Conservation (phyloP, 2,888 invertebrate genomes). For the Brenthis hecate region DNA sequence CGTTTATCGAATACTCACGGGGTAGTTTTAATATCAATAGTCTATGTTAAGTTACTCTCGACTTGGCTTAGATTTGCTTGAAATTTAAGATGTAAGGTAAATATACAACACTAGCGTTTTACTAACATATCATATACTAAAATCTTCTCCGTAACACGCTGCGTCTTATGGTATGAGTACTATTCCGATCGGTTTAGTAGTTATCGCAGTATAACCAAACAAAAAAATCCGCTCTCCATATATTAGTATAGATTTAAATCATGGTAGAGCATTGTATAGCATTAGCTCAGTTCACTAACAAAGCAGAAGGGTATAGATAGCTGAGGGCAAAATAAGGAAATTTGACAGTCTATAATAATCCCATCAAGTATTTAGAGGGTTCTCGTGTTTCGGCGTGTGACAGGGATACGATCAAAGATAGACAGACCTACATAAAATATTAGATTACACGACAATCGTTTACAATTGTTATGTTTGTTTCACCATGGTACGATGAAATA, state of each 20-base stretch:
- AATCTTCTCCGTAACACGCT: too few relatives aligned
- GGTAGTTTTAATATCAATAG: too few relatives aligned
- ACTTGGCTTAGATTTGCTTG: background rate
- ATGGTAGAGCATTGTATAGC: background rate
- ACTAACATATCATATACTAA: too few relatives aligned
- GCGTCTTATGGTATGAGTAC: too few relatives aligned
- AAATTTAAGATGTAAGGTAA: background rate
- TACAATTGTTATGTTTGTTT: background rate
- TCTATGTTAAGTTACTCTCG: too few relatives aligned
- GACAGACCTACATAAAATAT: slow-evolving; percentile 7
- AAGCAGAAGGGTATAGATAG: slow-evolving; percentile 11
- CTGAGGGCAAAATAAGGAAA: slow-evolving; percentile 10
- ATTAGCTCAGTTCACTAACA: slow-evolving; percentile 1
- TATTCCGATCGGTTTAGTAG: too few relatives aligned
- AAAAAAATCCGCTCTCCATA: too few relatives aligned
- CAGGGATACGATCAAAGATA: slow-evolving; percentile 14
- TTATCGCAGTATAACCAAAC: too few relatives aligned
- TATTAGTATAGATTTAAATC: background rate
- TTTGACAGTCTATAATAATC: slow-evolving; percentile 17
- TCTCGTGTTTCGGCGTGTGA: slow-evolving; percentile 8
- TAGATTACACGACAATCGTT: slow-evolving; percentile 5
- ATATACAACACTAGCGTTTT: background rate
- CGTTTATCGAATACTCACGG: too few relatives aligned
- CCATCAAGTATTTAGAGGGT: slow-evolving; percentile 18
- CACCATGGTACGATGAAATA: background rate